A percentile compares a stretch with the other conserved stretches of the same genome.
phyloP scores from a whole-genome alignment of 2,113 vertebrate species.

The Mungos mungo region DNA sequence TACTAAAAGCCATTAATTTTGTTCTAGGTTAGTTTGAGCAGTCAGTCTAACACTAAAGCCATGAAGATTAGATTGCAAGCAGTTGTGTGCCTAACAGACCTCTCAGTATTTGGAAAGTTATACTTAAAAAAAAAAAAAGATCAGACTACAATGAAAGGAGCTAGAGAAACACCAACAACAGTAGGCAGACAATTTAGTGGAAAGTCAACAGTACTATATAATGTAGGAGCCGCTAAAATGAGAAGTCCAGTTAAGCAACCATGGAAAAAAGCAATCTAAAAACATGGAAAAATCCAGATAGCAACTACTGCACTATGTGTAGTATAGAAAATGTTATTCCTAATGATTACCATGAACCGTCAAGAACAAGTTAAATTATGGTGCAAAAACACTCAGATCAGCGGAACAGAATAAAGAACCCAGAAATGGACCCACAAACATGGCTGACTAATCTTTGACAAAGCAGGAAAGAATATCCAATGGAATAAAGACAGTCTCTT shows the following conservation, averaged over 20 bases:
- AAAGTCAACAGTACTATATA: neutral
- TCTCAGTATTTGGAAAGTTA: neutral
- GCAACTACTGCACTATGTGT: neutral
- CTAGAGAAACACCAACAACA: neutral
- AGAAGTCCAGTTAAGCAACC: neutral
- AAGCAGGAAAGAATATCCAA: too few relatives aligned
- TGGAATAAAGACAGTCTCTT: too few relatives aligned
- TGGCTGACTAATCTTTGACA: too few relatives aligned
- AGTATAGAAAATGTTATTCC: neutral
- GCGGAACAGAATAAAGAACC: too few relatives aligned
- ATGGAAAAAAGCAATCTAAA: neutral
- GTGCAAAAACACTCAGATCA: too few relatives aligned
- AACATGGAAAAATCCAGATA: neutral
- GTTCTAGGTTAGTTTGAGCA: neutral
- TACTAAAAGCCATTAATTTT: neutral
- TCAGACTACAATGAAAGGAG: neutral
- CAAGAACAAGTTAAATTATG: neutral
- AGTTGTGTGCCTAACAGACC: neutral
- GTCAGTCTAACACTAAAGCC: neutral
- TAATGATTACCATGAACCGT: neutral
- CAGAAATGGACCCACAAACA: too few relatives aligned
- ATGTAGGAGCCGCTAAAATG: neutral
- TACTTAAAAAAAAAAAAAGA: neutral
- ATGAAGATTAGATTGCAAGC: neutral
- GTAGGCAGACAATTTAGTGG: neutral